Percentiles rank a stretch among this genome's conserved stretches.
These are phyloP conservation scores for Triplophysa yarkandensis DNA, from an alignment of 2,797 vertebrate genomes.

Conservation along the genomic window DNA sequence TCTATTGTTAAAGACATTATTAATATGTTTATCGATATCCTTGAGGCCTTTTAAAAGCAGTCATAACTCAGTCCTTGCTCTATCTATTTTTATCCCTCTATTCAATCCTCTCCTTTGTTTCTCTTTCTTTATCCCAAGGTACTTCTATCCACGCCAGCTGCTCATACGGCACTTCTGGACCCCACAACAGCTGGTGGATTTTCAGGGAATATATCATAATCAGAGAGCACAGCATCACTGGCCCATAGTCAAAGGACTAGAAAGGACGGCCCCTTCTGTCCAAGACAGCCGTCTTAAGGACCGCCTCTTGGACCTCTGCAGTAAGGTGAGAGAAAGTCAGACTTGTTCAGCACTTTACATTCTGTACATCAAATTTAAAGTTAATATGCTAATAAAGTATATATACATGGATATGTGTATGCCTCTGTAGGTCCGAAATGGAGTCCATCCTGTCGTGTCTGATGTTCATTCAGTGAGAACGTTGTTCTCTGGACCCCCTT, in stretches of 20 bases:
- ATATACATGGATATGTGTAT: neutral
- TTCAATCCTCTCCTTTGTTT: neutral
- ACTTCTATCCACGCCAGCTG: slow-evolving; percentile 90
- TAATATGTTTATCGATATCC: too few relatives aligned
- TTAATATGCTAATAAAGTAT: neutral
- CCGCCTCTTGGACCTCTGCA: slow-evolving; percentile 76
- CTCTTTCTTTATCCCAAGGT: slow-evolving; percentile 74
- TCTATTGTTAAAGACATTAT: too few relatives aligned
- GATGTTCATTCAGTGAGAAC: slow-evolving; percentile 79
- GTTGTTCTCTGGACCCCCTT: slow-evolving; percentile 78
- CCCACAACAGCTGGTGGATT: slow-evolving; percentile 80
- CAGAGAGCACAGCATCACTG: slow-evolving; percentile 69
- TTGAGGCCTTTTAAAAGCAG: neutral
- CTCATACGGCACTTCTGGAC: slow-evolving; percentile 93
- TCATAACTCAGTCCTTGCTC: neutral
- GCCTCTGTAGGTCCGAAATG: slow-evolving; percentile 76
- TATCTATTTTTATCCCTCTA: neutral
- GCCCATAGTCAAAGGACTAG: slow-evolving; percentile 72
- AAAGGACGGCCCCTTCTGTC: slow-evolving; percentile 57
- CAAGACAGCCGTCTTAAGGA: slow-evolving; percentile 66
- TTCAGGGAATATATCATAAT: slow-evolving; percentile 79
- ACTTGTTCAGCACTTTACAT: too few relatives aligned
- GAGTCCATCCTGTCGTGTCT: slow-evolving; percentile 73
- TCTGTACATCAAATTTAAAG: too few relatives aligned
- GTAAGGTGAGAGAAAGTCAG: slow-evolving; percentile 69